phyloP scores from a whole-genome alignment of 2,888 invertebrate species.

The Merodon equestris region DNA sequence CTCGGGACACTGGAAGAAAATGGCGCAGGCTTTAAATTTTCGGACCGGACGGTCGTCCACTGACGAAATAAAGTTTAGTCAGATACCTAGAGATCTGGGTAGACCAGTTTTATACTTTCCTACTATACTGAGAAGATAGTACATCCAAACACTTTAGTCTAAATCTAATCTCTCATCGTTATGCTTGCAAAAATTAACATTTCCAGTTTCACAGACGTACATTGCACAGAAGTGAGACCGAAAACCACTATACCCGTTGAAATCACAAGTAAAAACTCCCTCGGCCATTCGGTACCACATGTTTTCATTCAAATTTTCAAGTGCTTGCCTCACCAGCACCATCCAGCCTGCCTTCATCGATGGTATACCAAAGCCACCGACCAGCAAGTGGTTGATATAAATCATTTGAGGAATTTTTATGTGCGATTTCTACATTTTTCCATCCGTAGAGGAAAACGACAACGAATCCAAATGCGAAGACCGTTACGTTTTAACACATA shows the following conservation, averaged over 20 bases:
- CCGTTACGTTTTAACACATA: conserved; percentile 20
- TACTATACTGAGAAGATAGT: no score
- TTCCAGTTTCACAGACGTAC: no score
- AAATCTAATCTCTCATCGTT: no score
- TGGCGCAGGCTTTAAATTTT: no score
- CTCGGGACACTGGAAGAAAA: no score
- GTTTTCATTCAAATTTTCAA: conserved; percentile 38
- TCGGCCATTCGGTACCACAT: conserved; percentile 40
- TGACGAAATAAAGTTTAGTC: no score
- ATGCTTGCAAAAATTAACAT: no score
- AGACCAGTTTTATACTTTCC: no score
- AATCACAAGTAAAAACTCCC: conserved; percentile 25
- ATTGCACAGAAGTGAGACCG: no score
- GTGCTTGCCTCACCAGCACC: conserved; percentile 14
- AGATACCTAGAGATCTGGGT: no score
- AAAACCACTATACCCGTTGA: conserved; percentile 3
- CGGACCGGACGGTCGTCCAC: no score
- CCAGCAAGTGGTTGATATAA: conserved; percentile 64
- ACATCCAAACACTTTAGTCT: no score
- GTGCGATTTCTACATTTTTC: conserved; percentile 36
- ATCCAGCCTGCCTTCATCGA: neutral
- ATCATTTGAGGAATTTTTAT: conserved; percentile 56
- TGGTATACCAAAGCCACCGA: neutral
- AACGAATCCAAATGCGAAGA: conserved; percentile 11
- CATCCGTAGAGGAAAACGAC: neutral